phyloP scores from a whole-genome alignment of 2,888 invertebrate species.

The Exocentrus adspersus region DNA sequence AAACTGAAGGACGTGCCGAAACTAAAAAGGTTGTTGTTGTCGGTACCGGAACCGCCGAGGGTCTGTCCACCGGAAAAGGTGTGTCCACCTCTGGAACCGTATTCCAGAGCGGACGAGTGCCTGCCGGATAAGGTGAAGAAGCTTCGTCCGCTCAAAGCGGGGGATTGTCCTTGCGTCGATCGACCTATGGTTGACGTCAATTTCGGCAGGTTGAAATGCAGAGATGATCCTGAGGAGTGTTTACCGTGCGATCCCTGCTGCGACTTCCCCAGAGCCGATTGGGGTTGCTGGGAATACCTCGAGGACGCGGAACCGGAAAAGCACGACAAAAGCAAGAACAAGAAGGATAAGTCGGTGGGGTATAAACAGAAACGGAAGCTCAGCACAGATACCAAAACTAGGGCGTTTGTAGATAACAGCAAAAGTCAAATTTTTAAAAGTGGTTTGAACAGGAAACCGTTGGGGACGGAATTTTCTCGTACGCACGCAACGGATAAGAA shows the following conservation, averaged over 20 bases:
- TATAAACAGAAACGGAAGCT: constrained; percentile 21
- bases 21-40: constrained; percentile 37
- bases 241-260: constrained; percentile 27
- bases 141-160: constrained; percentile 43
- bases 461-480: too few species aligned
- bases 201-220: constrained; percentile 41
- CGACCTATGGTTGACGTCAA: constrained; percentile 41
- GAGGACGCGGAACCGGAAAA: constrained; percentile 29
- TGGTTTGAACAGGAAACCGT: not conserved
- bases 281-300: constrained; percentile 49
- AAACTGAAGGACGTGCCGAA: constrained; percentile 30
- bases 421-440: not conserved
- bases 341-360: constrained; percentile 10
- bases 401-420: not conserved
- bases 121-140: constrained; percentile 28
- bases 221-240: constrained; percentile 36
- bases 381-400: constrained; percentile 14
- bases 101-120: constrained; percentile 40
- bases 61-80: constrained; percentile 25
- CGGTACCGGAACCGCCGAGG: constrained; percentile 38
- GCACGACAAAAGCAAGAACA: constrained; percentile 25
- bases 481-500: not conserved
- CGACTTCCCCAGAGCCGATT: constrained; percentile 44
- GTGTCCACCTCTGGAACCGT: constrained; percentile 23
- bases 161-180: constrained; percentile 49